Base-by-base conservation (phyloP, 1,140 invertebrate genomes). In the Trichomalopsis sarcophagae region DNA sequence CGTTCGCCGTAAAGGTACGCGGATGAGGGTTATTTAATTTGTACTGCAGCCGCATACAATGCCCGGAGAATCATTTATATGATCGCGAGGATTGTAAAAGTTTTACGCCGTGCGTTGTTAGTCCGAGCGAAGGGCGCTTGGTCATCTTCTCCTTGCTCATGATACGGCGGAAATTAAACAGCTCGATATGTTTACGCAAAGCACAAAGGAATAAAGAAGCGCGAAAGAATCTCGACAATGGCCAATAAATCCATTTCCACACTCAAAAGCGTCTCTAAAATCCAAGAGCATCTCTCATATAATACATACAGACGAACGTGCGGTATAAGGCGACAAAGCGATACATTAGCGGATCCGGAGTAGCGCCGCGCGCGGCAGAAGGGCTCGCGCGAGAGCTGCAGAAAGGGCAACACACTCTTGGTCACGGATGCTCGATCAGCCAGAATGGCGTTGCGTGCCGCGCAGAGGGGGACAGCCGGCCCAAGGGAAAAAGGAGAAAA, bases 351-450 rank as follows among this genome's bases (percentile, higher is more conserved):
- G 21, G 47, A 27, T 80, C 7, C 47, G 68, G 1, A 62, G 55
- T 55, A 73, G 33, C 79, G 79, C 30, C 50, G 33, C 79, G 79
- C 30, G 40, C 17, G 79, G 44, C 14, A 27, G 36, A 33, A 83
- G 69, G 17, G 69, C 33, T 36, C 33, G 33, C 33, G 33, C 33
- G 33, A 3, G 33, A 36, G 33, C 71, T 30, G 10, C 36, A 68
- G 50, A 76, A 77, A 55, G 75, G 75, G 75, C 75, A 78, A 78
- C 75, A 84, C 13, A 78, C 82, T 84, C 82, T n/a, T 81, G 80
- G 74, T 84, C 82, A 78, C 82, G 75, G 82, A n/a, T 84, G 66
- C 82, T 84, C 82, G 82, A 84, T 77, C 82, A 78, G 74, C 74
- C 74, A 78, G 82, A 78, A 78, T 71, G 75, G 62, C 69, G 55